phyloP scores from a whole-genome alignment of 2,797 vertebrate species.

The Setipinna tenuifilis region DNA sequence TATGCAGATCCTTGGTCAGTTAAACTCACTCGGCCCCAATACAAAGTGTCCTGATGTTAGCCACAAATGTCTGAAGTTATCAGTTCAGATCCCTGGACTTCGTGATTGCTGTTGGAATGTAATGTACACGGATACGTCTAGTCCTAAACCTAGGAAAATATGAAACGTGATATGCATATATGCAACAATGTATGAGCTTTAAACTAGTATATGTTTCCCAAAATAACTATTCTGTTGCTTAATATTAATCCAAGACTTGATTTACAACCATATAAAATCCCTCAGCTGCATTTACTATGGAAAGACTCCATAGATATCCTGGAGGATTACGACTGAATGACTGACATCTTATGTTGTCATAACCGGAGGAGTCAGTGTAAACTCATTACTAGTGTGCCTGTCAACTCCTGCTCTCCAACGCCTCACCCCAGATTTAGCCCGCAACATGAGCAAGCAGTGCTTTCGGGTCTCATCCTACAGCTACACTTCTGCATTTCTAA shows the following conservation, averaged over 20 bases:
- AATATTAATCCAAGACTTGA: neutral
- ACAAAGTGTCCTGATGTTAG: neutral
- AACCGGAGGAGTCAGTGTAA: neutral
- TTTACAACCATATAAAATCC: neutral
- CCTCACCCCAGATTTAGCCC: neutral
- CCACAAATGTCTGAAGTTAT: slow-evolving; percentile 14
- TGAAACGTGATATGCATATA: neutral
- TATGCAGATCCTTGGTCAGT: neutral
- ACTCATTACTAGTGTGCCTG: neutral
- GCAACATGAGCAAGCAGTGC: neutral
- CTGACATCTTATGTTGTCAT: slow-evolving; percentile 12
- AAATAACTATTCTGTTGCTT: neutral
- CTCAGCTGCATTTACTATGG: neutral
- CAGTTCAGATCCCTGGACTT: neutral
- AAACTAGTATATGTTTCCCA: neutral
- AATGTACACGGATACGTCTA: neutral
- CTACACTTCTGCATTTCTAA: neutral
- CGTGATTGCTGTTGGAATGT: neutral
- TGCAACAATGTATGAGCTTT: neutral
- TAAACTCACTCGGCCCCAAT: neutral
- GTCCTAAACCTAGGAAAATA: slow-evolving; percentile 6
- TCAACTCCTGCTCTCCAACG: slow-evolving; percentile 6
- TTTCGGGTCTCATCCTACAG: slow-evolving; percentile 46
- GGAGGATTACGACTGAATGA: neutral
- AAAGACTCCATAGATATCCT: neutral